phyloP scores from a whole-genome alignment of 2,888 invertebrate genomes.

The Hemaris fuciformis region DNA sequence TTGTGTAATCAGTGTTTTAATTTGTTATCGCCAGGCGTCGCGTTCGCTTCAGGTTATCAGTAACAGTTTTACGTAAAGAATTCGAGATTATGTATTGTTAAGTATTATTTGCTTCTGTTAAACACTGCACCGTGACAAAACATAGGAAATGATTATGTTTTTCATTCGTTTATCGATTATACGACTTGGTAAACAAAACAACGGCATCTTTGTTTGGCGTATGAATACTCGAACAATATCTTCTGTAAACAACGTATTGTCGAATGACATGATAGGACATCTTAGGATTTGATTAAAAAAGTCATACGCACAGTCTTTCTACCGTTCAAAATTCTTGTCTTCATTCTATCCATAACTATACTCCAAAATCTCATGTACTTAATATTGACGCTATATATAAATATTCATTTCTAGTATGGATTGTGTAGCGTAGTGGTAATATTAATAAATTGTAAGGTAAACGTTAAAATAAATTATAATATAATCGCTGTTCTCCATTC shows the following conservation, averaged over 20 bases:
- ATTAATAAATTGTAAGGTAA: too few species aligned
- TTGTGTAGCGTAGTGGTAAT: too few species aligned
- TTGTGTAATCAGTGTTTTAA: conserved; percentile 26
- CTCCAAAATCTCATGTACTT: too few species aligned
- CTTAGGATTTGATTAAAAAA: too few species aligned
- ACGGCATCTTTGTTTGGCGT: background rate
- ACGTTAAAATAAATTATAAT: too few species aligned
- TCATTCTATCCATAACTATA: too few species aligned
- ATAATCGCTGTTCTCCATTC: too few species aligned
- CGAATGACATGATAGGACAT: too few species aligned
- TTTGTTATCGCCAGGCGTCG: conserved; percentile 27
- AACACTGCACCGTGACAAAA: conserved; percentile 5
- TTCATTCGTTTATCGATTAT: background rate
- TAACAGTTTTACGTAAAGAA: conserved; percentile 18
- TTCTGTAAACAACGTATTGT: background rate
- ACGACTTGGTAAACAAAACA: background rate
- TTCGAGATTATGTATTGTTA: background rate
- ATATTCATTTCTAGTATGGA: too few species aligned
- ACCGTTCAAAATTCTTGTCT: too few species aligned
- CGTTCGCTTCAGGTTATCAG: conserved; percentile 53
- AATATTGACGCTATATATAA: too few species aligned
- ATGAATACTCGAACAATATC: background rate
- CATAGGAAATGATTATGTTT: background rate
- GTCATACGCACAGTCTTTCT: too few species aligned
- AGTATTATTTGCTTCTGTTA: conserved; percentile 3